These are phyloP conservation scores for Drosophila antonietae DNA, from an alignment of 2,888 invertebrate species.

Conservation along the genomic window DNA sequence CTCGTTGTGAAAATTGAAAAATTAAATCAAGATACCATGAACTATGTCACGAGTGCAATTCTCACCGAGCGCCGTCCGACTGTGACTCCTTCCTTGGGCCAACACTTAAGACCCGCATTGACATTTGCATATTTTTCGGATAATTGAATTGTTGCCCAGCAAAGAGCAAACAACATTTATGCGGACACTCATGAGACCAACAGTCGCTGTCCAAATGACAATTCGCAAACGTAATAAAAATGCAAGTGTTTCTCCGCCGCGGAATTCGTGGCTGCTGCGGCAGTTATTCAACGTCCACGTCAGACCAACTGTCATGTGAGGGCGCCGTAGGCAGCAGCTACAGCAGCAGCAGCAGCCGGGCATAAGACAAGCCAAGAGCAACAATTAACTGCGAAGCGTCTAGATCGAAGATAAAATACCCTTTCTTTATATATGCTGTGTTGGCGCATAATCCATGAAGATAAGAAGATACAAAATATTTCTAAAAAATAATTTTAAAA, in stretches of 20 bases:
- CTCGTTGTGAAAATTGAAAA: slow-evolving; percentile 74
- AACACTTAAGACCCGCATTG: slow-evolving; percentile 59
- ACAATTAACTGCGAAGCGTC: slow-evolving; percentile 12
- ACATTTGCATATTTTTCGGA: slow-evolving; percentile 72
- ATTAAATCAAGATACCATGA: slow-evolving; percentile 74
- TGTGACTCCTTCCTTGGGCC: slow-evolving; percentile 15
- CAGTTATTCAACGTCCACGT: slow-evolving; percentile 65
- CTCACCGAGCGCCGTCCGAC: slow-evolving; percentile 1
- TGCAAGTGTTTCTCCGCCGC: slow-evolving; percentile 59
- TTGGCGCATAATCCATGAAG: too few species aligned
- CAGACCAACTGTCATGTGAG: slow-evolving; percentile 69
- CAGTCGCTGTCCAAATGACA: slow-evolving; percentile 72
- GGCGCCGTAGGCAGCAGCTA: slow-evolving; percentile 63
- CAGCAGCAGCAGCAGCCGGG: slow-evolving; percentile 27
- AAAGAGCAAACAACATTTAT: slow-evolving; percentile 77
- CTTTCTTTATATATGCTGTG: not conserved
- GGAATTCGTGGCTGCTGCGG: slow-evolving; percentile 54
- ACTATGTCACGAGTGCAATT: slow-evolving; percentile 76
- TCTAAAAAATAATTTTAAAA: too few species aligned
- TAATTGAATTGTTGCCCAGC: slow-evolving; percentile 83
- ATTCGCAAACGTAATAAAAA: slow-evolving; percentile 69
- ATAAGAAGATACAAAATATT: too few species aligned
- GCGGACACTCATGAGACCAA: slow-evolving; percentile 78
- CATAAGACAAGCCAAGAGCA: slow-evolving; percentile 12
- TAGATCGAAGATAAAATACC: not conserved